Evolutionary conservation across 2,888 invertebrate genomes (phyloP), one percentile per base, ranked within the genome.

Genomic region (Xestia xanthographa): DNA sequence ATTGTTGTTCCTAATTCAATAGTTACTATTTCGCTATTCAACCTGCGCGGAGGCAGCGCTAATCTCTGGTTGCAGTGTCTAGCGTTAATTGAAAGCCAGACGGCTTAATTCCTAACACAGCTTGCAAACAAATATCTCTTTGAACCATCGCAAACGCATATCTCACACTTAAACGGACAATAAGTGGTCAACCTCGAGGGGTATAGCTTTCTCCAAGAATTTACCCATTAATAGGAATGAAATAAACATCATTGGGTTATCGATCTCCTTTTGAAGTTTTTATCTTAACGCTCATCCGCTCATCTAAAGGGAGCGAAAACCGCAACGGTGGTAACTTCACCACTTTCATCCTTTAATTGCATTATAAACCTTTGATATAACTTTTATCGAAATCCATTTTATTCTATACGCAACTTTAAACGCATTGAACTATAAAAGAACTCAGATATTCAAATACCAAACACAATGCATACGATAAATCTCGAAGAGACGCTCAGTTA

Each of bases 71-170:
- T 89, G 86, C 85, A 86, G 87, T 87, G 91, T 90, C 90, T 91
- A 92, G 90, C 84, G 86, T 91, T 93, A 93, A 95, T 95, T 93
- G 91, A 91, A 84, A 88, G 85, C 91, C 94, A 95, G 96, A 95
- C 95, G 90, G 89, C 87, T 93, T 92, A 92, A 94, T 92, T 91
- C 84, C 81, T 75, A 81, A 90, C 86, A 79, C 85, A 89, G 85
- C 92, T 91, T 90, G 89, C 89, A 87, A 86, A 89, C 89, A 88
- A 91, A 91, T 87, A 89, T 74, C 72, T 77, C 80, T 86, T 67
- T 86, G 70, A 80, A 75, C 69, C 58, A 78, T 86, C 53, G 20
- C 66, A 75, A 79, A 48, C 29, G n/a, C 66, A 65, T 60, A 53
- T 62, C 71, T 70, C 38, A 63, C 65, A 67, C 22, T 63, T 41